Evolutionary conservation across 2,797 vertebrate genomes (phyloP), one percentile per base, ranked within the genome.

Genomic region (Malurus splendens): DNA sequence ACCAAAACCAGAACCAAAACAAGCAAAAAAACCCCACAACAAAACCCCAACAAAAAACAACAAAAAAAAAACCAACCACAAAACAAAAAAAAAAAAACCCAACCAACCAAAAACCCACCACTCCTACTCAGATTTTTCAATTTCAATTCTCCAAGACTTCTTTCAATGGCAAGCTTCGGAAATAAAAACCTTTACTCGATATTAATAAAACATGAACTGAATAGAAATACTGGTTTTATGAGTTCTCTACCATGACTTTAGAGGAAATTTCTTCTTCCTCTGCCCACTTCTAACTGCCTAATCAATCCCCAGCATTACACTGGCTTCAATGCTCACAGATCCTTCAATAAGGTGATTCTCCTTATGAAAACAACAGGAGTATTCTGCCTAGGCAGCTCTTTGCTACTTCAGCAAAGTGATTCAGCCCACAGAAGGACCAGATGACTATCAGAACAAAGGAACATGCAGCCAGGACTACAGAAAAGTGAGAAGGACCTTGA

Each of bases 171-270:
- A 88, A 78, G 10, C 24, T 65, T 41, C 47, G 32, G 32, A 87
- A 56, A 64, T 9, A 87, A 44, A 86, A 85, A 74, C 39, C 10
- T 54, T 85, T 25, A 57, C 16, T 41, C 6, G 12, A 19, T 59
- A 83, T 30, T 45, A 45, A 65, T 83, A 81, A 70, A 70, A 3
- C 0, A 2, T 11, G 4, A 86, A 55, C n/a, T 18, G 18, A 55
- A 10, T 47, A 87, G 36, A 73, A 41, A 70, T 51, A 44, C 2
- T 39, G 13, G 5, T 14, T 81, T 78, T 70, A 84, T 41, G 15
- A 87, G 14, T 20, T 39, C 9, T 20, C 8, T 14, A 10, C 3
- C 3, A 17, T 7, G 6, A 32, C 2, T 3, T 12, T 3, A 0
- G 0, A 70, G 45, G 39, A 32, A 38, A 54, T 47, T 62, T 48